Evolutionary conservation across 2,888 invertebrate genomes (phyloP), one percentile per base, ranked within the genome.

Genomic region (Cactoblastis cactorum): DNA sequence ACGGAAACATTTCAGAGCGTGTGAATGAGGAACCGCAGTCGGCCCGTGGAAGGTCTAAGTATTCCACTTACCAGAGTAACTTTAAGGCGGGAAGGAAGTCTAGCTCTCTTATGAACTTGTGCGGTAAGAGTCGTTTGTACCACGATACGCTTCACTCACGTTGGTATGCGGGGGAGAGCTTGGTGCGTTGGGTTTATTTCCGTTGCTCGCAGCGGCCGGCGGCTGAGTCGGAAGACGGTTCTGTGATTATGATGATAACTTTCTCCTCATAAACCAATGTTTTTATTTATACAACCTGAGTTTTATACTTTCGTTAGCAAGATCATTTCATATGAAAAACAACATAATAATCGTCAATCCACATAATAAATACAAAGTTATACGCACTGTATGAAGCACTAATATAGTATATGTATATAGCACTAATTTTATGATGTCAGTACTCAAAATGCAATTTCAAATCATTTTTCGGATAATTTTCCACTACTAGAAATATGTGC

Each of bases 81-180:
- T 95, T 95, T 94, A 95, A 95, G 92, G 92, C 89, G 76, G 92
- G 92, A 81, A 94, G 96, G 94, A 96, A 96, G 92, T 96, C 96
- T 91, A 96, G 95, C 94, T 96, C 96, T 89, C 94, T 96, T 92
- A 96, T 96, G 96, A 96, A 96, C 93, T 93, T 96, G 93, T 96
- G 96, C 93, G 96, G 96, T 96, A 96, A 96, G 96, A 93, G 80
- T 73, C 67, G 71, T 80, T 80, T 67, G 67, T 70, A 77, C 77
- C 75, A 69, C 73, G 77, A 74, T 80, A 73, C 69, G 82, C 83
- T 83, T 82, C 69, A 71, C 74, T 76, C 84, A 83, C 81, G 70
- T 75, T 75, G 77, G 77, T 74, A 60, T 67, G 71, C 60, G 72
- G 70, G 74, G 58, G 73, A 67, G 69, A 83, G 83, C 83, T 80